Base-by-base conservation (phyloP, 2,113 vertebrate genomes). In the Lates calcarifer region DNA sequence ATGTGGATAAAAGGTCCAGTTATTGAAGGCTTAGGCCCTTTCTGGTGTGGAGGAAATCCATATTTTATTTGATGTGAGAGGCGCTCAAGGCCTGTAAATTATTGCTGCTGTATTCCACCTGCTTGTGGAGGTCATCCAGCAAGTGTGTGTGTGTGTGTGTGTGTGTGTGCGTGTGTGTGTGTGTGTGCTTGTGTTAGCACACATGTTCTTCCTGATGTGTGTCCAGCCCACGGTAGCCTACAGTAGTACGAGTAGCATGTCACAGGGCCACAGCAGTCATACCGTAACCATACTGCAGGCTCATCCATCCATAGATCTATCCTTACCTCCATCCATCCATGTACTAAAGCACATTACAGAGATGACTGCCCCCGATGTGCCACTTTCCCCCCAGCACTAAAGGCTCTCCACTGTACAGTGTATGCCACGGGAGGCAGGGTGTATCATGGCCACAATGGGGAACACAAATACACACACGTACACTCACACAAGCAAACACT, bases 261-360 rank as follows among this genome's bases (percentile, higher is more conserved):
- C 72, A 79, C 74, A 72, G 68, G 53, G 74, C 67, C 72, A 24
- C 45, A 49, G 60, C 65, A 81, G 80, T 77, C 74, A n/a, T 60
- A 81, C 45, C n/a, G 37, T 81, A 68, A 74, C 74, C 79, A 81
- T 85, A 86, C 82, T 83, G 83, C 74, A 68, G 67, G 68, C 81
- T 90, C 90, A 90, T 88, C 73, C 89, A 87, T 70, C 91, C 88
- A 87, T 90, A 80, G 63, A 85, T 90, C 71, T 58, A 33, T 75
- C 67, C 68, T 58, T 61, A 55, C 68, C 68, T 92, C 72, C 87
- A 88, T 84, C 87, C 90, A 91, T 84, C 89, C 91, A 89, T 90
- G 87, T 64, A 72, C 84, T 92, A 90, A 92, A 93, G 86, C 90
- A 89, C 86, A 89, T 93, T 91, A 90, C 89, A 89, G 79, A 91